Percentiles rank a stretch among this genome's conserved stretches.
These are phyloP conservation scores for Polydrusus pterygomalis DNA, from an alignment of 2,888 invertebrate genomes.

Conservation along the genomic window DNA sequence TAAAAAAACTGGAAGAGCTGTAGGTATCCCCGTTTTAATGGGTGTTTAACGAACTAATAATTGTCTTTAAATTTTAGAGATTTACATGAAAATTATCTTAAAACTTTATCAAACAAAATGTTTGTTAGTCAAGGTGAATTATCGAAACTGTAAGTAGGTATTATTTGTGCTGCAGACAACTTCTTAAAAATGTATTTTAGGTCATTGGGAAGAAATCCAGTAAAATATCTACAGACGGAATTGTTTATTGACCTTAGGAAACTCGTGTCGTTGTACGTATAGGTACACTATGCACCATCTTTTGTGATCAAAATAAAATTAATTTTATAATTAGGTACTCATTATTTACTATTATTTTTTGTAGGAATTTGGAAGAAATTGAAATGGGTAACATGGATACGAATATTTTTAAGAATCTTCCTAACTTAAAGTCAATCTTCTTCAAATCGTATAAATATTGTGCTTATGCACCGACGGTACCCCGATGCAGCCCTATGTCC, in stretches of 20 bases:
- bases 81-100: constrained; percentile 44
- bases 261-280: constrained; percentile 51
- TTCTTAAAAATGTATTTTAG: constrained; percentile 24
- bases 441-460: constrained; percentile 80
- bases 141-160: constrained; percentile 42
- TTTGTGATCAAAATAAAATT: neutral
- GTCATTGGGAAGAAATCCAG: constrained; percentile 48
- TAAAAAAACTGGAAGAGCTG: constrained; percentile 49
- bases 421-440: constrained; percentile 74
- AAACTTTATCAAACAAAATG: constrained; percentile 20
- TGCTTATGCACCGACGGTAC: constrained; percentile 76
- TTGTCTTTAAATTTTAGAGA: constrained; percentile 44
- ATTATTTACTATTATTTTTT: no score
- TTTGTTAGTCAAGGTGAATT: constrained; percentile 35
- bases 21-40: constrained; percentile 30
- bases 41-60: neutral
- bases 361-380: constrained; percentile 75
- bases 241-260: constrained; percentile 42
- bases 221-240: constrained; percentile 36
- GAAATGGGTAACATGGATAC: constrained; percentile 74
- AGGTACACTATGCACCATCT: no score
- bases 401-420: constrained; percentile 72
- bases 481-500: constrained; percentile 76
- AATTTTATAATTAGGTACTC: no score
- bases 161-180: neutral